phyloP scores from a whole-genome alignment of 2,113 vertebrate species.

The Danionella cerebrum region DNA sequence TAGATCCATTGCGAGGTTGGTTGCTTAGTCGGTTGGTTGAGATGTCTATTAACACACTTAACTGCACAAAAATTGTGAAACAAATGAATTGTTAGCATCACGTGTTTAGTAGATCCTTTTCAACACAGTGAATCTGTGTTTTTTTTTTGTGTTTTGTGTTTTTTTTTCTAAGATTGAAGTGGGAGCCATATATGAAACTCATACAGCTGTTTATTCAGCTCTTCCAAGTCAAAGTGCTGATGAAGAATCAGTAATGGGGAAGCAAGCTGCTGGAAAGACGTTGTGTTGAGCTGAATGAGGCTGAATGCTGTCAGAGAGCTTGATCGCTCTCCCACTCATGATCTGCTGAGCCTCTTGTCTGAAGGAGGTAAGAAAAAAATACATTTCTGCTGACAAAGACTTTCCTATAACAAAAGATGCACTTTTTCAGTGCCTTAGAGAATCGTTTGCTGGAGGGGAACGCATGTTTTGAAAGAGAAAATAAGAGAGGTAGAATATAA shows the following conservation, averaged over 20 bases:
- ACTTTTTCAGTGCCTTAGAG: slow-evolving; percentile 30
- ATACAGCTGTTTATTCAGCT: neutral
- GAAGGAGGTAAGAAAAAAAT: slow-evolving; percentile 31
- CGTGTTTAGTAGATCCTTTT: too few species aligned
- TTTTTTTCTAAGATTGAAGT: too few species aligned
- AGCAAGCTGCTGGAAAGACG: neutral
- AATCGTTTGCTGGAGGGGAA: slow-evolving; percentile 26
- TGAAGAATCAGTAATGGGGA: neutral
- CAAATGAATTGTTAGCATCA: too few species aligned
- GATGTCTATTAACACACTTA: too few species aligned
- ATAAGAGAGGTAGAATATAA: neutral
- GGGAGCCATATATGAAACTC: too few species aligned
- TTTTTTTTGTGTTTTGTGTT: neutral
- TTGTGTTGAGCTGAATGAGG: neutral
- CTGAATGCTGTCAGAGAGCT: neutral
- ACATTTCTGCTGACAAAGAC: slow-evolving; percentile 39
- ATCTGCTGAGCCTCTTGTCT: slow-evolving; percentile 16
- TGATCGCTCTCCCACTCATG: neutral
- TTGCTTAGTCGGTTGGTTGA: too few species aligned
- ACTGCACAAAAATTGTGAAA: too few species aligned
- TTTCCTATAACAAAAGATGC: slow-evolving; percentile 30
- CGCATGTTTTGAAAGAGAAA: neutral
- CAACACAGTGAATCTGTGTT: too few species aligned
- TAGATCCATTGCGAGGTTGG: too few species aligned
- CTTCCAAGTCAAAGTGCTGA: slow-evolving; percentile 3